A percentile compares a stretch with the other conserved stretches of the same genome.
Conservation (phyloP, 2,113 vertebrate species). For the Spermophilus dauricus region DNA sequence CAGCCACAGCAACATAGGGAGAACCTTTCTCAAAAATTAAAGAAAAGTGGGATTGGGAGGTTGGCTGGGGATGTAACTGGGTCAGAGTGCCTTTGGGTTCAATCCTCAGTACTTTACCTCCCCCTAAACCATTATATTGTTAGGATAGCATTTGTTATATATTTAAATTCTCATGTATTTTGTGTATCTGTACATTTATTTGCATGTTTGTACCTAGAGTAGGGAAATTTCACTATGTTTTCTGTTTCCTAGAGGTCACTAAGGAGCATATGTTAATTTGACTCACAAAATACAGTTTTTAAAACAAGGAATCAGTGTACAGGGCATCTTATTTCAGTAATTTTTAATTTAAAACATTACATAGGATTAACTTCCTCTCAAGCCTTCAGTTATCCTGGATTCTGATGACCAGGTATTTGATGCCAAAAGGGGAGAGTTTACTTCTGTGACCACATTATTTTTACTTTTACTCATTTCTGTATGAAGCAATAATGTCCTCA, state of each 20-base stretch:
- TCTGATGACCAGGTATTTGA: neutral
- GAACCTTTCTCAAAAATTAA: too few relatives aligned
- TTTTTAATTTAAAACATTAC: neutral
- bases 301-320: neutral
- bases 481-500: neutral
- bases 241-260: neutral
- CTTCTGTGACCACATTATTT: neutral
- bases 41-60: too few relatives aligned
- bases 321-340: neutral
- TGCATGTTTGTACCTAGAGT: neutral
- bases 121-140: neutral
- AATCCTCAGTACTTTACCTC: too few relatives aligned
- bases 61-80: too few relatives aligned
- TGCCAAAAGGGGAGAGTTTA: neutral
- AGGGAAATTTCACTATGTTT: neutral
- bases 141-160: neutral
- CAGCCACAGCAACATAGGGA: too few relatives aligned
- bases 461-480: neutral
- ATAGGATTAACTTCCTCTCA: neutral
- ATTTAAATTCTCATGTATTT: neutral
- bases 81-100: too few relatives aligned
- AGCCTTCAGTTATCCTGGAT: neutral
- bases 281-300: neutral
- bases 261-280: neutral
- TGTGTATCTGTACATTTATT: neutral